phyloP scores from a whole-genome alignment of 2,888 invertebrate genomes.

The Unio pictorum region DNA sequence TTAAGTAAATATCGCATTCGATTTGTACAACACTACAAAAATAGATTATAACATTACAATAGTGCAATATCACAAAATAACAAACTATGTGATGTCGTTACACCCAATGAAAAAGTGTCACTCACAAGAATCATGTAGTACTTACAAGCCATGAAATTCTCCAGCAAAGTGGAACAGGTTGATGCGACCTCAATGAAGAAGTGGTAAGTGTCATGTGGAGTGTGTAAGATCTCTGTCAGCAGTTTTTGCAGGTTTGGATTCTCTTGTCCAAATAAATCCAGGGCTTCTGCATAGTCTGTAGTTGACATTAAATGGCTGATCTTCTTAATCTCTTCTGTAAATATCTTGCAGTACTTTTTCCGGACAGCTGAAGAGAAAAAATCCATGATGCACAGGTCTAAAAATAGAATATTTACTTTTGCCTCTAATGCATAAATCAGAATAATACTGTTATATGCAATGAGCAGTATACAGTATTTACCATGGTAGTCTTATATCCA shows the following conservation, averaged over 20 bases:
- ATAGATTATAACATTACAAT: too few species aligned
- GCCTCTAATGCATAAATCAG: neutral
- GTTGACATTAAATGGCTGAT: conserved; percentile 5
- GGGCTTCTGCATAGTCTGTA: conserved; percentile 3
- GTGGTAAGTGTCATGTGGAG: conserved; percentile 6
- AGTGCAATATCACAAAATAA: too few species aligned
- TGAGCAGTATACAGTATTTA: too few species aligned
- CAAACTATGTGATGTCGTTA: too few species aligned
- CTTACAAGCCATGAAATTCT: conserved; percentile 8
- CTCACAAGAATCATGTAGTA: neutral
- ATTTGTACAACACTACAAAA: too few species aligned
- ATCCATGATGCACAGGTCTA: too few species aligned
- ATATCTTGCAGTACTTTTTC: conserved; percentile 6
- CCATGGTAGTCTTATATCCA: too few species aligned
- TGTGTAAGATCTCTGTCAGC: conserved; percentile 6
- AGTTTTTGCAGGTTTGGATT: conserved; percentile 9
- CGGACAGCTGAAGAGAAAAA: neutral
- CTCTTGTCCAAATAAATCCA: conserved; percentile 1
- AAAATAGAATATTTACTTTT: neutral
- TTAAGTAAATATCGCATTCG: too few species aligned
- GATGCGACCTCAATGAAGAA: conserved; percentile 7
- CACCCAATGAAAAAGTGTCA: too few species aligned
- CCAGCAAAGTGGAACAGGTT: conserved; percentile 1
- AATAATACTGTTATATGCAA: neutral
- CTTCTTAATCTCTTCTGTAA: conserved; percentile 4